A percentile compares a stretch with the other conserved stretches of the same genome.
phyloP scores from a whole-genome alignment of 1,140 invertebrate species.

The Solenopsis invicta region DNA sequence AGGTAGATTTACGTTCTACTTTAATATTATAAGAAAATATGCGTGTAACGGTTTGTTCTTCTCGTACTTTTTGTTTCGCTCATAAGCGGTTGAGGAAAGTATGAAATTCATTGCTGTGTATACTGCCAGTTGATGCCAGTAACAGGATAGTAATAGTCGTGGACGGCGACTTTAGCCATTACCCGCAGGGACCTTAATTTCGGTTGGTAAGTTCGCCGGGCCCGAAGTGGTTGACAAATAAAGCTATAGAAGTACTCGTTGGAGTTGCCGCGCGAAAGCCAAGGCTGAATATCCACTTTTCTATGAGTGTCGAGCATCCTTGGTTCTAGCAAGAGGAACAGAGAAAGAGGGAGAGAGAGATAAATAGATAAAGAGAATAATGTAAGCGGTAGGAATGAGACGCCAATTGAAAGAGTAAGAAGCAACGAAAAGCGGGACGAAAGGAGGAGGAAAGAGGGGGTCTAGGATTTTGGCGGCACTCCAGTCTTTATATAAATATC shows the following conservation, averaged over 20 bases:
- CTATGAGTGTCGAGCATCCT: conserved; percentile 72
- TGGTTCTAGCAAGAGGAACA: conserved; percentile 51
- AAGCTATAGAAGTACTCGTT: conserved; percentile 66
- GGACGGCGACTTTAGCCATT: conserved; percentile 67
- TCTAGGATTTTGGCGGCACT: conserved; percentile 85
- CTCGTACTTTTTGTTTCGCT: neutral
- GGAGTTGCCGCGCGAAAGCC: conserved; percentile 71
- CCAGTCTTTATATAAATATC: conserved; percentile 85
- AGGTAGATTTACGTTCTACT: neutral
- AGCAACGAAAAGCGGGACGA: neutral
- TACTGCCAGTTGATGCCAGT: conserved; percentile 28
- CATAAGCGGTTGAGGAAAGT: neutral
- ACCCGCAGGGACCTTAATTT: conserved; percentile 78
- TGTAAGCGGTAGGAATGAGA: conserved; percentile 35
- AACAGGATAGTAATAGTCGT: conserved; percentile 57
- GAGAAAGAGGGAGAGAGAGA: conserved; percentile 35
- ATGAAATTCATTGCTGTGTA: conserved; percentile 43
- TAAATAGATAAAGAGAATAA: conserved; percentile 13
- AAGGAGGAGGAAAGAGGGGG: conserved; percentile 79
- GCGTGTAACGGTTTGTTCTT: neutral
- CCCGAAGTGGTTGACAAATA: conserved; percentile 81
- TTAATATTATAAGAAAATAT: neutral
- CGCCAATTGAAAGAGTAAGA: conserved; percentile 48
- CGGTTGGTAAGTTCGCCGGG: conserved; percentile 35
- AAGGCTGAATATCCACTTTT: conserved; percentile 72